A percentile compares a stretch with the other conserved stretches of the same genome.
Evolutionary conservation across 1,140 invertebrate genomes (phyloP).

Genomic region (Elymnias hypermnestra): DNA sequence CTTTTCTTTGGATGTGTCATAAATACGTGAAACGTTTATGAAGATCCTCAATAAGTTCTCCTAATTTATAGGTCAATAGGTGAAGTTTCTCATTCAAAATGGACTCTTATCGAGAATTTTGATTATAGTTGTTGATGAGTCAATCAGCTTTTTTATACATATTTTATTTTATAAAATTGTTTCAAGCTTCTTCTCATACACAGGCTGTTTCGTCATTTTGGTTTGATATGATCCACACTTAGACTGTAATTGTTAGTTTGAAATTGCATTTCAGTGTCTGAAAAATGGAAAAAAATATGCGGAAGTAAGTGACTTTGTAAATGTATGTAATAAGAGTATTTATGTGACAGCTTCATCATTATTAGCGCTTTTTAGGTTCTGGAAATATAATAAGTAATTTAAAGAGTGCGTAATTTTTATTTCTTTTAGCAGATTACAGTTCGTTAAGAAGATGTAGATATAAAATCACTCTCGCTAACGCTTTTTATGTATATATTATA

Average conservation of each 20-base stretch:
- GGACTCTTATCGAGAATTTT: not conserved
- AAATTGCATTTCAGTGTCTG: slow-evolving; percentile 73
- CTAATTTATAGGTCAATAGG: not conserved
- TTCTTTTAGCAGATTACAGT: not conserved
- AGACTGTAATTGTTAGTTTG: slow-evolving; percentile 68
- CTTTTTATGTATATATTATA: slow-evolving; percentile 8
- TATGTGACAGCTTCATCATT: slow-evolving; percentile 29
- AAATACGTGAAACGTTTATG: no score
- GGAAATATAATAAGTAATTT: slow-evolving; percentile 5
- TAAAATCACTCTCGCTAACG: slow-evolving; percentile 8
- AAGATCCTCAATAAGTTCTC: no score
- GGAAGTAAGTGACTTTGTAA: slow-evolving; percentile 74
- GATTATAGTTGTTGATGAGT: not conserved
- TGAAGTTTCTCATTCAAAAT: not conserved
- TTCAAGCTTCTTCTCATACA: slow-evolving; percentile 26
- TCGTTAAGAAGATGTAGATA: not conserved
- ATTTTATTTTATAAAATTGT: no score
- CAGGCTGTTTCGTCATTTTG: slow-evolving; percentile 25
- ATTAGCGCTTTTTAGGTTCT: slow-evolving; percentile 33
- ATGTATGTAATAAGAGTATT: slow-evolving; percentile 40
- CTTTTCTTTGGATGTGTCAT: no score
- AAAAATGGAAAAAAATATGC: slow-evolving; percentile 73
- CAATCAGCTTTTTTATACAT: no score
- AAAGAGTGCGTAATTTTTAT: slow-evolving; percentile 7
- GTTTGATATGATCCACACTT: slow-evolving; percentile 34